Evolutionary conservation across 1,140 invertebrate species (phyloP).

Genomic region (Microvelia longipes): DNA sequence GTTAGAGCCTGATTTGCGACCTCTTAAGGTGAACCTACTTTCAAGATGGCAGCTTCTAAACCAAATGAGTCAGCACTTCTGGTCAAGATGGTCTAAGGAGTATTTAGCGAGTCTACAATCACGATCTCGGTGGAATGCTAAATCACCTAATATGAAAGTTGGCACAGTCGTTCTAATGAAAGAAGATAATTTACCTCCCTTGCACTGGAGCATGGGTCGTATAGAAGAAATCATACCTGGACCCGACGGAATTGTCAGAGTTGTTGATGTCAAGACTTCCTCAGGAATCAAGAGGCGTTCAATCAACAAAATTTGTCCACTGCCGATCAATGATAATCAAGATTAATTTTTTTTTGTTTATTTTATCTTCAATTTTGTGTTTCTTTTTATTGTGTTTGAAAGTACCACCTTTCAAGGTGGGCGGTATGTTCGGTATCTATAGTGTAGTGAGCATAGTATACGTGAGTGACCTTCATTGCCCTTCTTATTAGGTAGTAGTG

Average conservation of each 20-base stretch:
- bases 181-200: conserved; percentile 24
- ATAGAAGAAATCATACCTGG: conserved; percentile 11
- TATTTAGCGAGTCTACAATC: conserved; percentile 23
- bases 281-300: neutral
- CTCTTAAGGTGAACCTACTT: conserved; percentile 15
- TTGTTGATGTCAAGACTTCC: conserved; percentile 1
- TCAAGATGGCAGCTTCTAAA: conserved; percentile 19
- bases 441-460: neutral
- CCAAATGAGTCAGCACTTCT: conserved; percentile 20
- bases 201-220: conserved; percentile 12
- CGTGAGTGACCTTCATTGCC: too few species aligned
- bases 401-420: neutral
- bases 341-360: neutral
- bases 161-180: conserved; percentile 28
- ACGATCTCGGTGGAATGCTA: conserved; percentile 23
- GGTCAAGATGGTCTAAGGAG: conserved; percentile 22
- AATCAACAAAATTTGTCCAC: neutral
- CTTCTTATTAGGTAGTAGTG: too few species aligned
- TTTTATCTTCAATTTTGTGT: neutral
- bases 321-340: neutral
- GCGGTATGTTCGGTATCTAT: neutral
- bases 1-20: conserved; percentile 10
- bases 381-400: neutral
- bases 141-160: conserved; percentile 14
- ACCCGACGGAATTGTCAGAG: neutral